A percentile compares a stretch with the other conserved stretches of the same genome.
Conservation (phyloP, 2,113 vertebrate species). For the Leucopternis melanops region DNA sequence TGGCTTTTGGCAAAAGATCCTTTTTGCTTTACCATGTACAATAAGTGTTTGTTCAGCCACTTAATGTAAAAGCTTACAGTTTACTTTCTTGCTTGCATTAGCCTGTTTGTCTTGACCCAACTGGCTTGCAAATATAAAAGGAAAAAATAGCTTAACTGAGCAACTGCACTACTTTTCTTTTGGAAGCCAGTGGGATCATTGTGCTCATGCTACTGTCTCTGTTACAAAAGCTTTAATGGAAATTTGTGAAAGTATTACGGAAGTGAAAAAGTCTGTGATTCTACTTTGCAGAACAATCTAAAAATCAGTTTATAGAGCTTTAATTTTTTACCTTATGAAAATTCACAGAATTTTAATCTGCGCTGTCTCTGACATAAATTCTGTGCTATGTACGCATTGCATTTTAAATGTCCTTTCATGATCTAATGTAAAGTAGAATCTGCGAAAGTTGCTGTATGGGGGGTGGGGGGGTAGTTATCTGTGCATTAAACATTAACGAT, state of each 20-base stretch:
- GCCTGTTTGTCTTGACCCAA: conserved; percentile 43
- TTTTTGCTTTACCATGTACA: neutral
- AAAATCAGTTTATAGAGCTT: conserved; percentile 70
- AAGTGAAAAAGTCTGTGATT: conserved; percentile 34
- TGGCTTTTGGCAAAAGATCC: conserved; percentile 6
- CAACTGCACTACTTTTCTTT: conserved; percentile 31
- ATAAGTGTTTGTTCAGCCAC: conserved; percentile 32
- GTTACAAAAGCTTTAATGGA: conserved; percentile 69
- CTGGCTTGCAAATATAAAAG: conserved; percentile 49
- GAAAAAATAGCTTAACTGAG: neutral
- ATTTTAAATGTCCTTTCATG: conserved; percentile 35
- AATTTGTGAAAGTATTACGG: conserved; percentile 48
- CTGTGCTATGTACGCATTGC: conserved; percentile 10
- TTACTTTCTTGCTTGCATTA: conserved; percentile 50
- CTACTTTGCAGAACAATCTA: conserved; percentile 73
- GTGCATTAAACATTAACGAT: conserved; percentile 56
- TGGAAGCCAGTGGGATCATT: conserved; percentile 19
- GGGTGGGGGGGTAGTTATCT: conserved; percentile 27
- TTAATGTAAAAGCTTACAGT: conserved; percentile 4
- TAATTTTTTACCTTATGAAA: conserved; percentile 66
- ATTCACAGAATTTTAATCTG: conserved; percentile 52
- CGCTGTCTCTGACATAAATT: conserved; percentile 21
- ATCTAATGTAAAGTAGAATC: conserved; percentile 62
- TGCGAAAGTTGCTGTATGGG: conserved; percentile 38
- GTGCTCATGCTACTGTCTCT: conserved; percentile 47